Base-by-base conservation (phyloP, 2,113 vertebrate genomes). In the Rhombomys opimus region DNA sequence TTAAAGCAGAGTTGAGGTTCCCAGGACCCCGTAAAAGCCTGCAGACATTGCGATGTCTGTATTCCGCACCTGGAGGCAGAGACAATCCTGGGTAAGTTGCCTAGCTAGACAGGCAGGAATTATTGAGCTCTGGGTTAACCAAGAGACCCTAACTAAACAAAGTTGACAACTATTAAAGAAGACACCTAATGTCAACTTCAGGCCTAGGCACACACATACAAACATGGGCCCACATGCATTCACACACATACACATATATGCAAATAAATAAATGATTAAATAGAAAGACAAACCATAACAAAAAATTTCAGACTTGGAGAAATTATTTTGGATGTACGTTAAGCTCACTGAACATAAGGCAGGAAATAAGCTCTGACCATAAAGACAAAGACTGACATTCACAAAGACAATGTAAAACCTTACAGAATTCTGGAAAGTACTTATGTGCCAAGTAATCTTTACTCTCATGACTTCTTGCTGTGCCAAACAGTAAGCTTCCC, bases 321-420 rank as follows among this genome's bases (percentile, higher is more conserved):
- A 89, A 94, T 78, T 80, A 76, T 52, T 86, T 95, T 68, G 68
- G 68, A 72, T 67, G 61, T 81, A 77, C 12, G 27, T 59, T 84
- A 93, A 91, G 77, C 15, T 73, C 72, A 89, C 23, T 81, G 27
- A 91, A 92, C 22, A 86, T 67, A 70, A 91, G 73, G 17, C 76
- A 85, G 32, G 93, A 93, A 94, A 94, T n/a, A 85, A 96, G 92
- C 78, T 82, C 77, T 78, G 82, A 90, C 8, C 81, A n/a, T 87
- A 59, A 52, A 35, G 32, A 81, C 52, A 15, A 81, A 57, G 17
- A 57, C 8, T 59, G 80, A 59, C 57, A n/a, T 18, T 84, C 57
- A 27, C 59, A 63, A 63, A 85, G 75, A 77, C 11, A 89, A 96
- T 22, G 2, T 52, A 94, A 97, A 89, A 15, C 7, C 59, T 94